Evolutionary conservation across 1,140 invertebrate species (phyloP), one percentile per base, ranked within the genome.

Genomic region (Anagrus nilaparvatae): DNA sequence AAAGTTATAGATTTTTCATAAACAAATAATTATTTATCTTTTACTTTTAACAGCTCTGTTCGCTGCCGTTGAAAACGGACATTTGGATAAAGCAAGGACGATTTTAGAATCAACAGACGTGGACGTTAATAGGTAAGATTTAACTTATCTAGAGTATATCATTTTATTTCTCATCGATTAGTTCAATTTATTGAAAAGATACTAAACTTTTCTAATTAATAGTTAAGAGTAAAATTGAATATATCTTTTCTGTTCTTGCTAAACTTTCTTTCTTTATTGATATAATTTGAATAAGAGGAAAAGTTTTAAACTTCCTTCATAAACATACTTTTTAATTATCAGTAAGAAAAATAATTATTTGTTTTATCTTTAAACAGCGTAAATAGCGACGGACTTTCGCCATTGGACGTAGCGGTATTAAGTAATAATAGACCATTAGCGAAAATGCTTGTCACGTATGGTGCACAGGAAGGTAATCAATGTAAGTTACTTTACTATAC

Each of bases 61-160:
- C 44, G 55, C 68, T 10, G 91, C 91, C 1, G 87, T 95, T 3
- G 91, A 96, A 67, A 84, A 93, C 66, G 88, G 88, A 17, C 87
- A 95, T 60, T 56, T 93, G 52, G 91, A 94, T 49, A 88, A 91
- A 59, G 87, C 84, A 1, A 77, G 82, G 49, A 85, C 82, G 20
- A 91, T 96, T 55, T 67, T 95, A 43, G 87, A 93, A 54, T 86
- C 87, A 10, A 88, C 85, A 0, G 84, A 90, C 58, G 84, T 92
- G 4, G 84, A 95, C 65, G 78, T 95, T 17, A 95, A 95, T 67
- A 88, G 88, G 90, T 94, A 71, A n/a, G n/a, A n/a, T n/a, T n/a
- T n/a, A n/a, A n/a, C n/a, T n/a, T n/a, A n/a, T n/a, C n/a, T n/a
- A n/a, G n/a, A n/a, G n/a, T n/a, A n/a, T n/a, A n/a, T n/a, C n/a